Percentiles rank a stretch among this genome's conserved stretches.
Evolutionary conservation across 37 sponge, comb jelly and placozoan genomes (phyloP).

Genomic region (Halisarca cf. caerulea): DNA sequence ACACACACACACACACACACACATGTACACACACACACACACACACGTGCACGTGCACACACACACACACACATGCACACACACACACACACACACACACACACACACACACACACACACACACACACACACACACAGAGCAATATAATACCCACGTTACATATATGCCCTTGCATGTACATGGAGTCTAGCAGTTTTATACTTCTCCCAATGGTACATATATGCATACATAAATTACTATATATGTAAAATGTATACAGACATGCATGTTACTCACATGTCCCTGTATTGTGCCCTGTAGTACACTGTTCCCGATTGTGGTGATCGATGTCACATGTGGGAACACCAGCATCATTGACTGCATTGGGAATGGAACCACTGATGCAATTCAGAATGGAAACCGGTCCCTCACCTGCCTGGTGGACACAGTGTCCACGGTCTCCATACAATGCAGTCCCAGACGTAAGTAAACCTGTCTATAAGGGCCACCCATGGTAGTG

Average conservation of each 20-base stretch:
- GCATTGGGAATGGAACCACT: neutral
- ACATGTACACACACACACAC: constrained; percentile 49
- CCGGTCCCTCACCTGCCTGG: neutral
- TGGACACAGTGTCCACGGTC: neutral
- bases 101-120: neutral
- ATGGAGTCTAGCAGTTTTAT: no score
- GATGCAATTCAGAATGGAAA: neutral
- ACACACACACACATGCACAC: neutral
- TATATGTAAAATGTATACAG: no score
- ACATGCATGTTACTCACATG: no score
- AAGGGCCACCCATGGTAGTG: no score
- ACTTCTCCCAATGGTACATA: no score
- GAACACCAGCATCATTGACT: neutral
- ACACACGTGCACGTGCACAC: constrained; percentile 36
- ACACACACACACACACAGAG: neutral
- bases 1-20: constrained; percentile 54
- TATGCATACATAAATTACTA: no score
- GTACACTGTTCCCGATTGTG: no score
- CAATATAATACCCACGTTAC: neutral
- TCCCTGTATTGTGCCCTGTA: no score
- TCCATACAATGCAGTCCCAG: neutral
- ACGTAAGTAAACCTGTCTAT: no score
- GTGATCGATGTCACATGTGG: neutral
- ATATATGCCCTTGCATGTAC: no score
- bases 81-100: neutral